Conservation (phyloP, 1,140 invertebrate genomes). For the Platyscapa corneri region DNA sequence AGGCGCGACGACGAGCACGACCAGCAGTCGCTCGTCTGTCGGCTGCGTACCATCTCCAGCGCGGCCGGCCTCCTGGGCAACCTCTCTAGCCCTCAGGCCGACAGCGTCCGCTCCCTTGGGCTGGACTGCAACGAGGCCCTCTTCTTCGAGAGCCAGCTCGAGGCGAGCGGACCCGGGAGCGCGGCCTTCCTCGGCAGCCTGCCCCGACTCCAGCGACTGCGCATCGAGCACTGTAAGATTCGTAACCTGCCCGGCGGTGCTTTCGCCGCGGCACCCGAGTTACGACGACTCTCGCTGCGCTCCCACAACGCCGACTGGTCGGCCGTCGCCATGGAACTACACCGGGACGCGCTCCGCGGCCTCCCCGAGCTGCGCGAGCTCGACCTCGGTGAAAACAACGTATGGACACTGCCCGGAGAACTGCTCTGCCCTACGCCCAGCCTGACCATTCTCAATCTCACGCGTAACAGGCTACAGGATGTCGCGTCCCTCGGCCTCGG, state of each 20-base stretch:
- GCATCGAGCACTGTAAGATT: slow-evolving; percentile 87
- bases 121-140: slow-evolving; percentile 87
- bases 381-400: slow-evolving; percentile 86
- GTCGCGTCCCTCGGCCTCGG: slow-evolving; percentile 82
- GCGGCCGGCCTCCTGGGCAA: slow-evolving; percentile 82
- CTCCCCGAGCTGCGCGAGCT: slow-evolving; percentile 81
- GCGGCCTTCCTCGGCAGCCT: slow-evolving; percentile 79
- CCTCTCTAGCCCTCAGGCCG: slow-evolving; percentile 79
- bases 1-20: slow-evolving; percentile 66
- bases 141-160: slow-evolving; percentile 84
- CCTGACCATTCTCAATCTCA: slow-evolving; percentile 83
- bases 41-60: slow-evolving; percentile 81
- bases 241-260: slow-evolving; percentile 81
- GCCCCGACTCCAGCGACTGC: slow-evolving; percentile 80
- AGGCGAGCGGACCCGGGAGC: slow-evolving; percentile 54
- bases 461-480: slow-evolving; percentile 86
- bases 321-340: slow-evolving; percentile 84
- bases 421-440: slow-evolving; percentile 84
- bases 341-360: slow-evolving; percentile 81
- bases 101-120: slow-evolving; percentile 80
- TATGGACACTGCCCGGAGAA: slow-evolving; percentile 83
- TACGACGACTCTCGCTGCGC: slow-evolving; percentile 81
- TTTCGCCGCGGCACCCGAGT: slow-evolving; percentile 79
- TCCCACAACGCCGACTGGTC: slow-evolving; percentile 89
- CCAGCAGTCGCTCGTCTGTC: slow-evolving; percentile 79